Conservation (phyloP, 1,140 invertebrate species). For the Luehdorfia chinensis region DNA sequence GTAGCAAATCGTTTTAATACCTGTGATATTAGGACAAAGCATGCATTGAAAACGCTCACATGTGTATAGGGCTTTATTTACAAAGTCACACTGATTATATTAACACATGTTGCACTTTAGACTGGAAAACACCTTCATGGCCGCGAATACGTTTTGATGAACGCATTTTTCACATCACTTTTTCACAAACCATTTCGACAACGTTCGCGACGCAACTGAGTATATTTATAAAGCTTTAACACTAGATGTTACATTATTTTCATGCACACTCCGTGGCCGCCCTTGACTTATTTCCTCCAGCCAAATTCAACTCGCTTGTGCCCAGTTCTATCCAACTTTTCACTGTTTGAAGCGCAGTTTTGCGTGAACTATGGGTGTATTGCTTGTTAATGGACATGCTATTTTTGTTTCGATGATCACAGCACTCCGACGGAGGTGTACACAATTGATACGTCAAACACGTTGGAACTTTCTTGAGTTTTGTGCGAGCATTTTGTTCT, state of each 20-base stretch:
- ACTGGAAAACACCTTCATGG: not conserved
- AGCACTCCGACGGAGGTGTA: not conserved
- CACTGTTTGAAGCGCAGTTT: not conserved
- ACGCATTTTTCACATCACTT: constrained; percentile 7
- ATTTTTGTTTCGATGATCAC: constrained; percentile 12
- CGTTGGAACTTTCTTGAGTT: constrained; percentile 3
- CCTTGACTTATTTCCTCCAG: constrained; percentile 42
- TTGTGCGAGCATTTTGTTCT: too few species aligned
- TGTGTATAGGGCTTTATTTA: constrained; percentile 1
- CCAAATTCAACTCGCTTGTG: not conserved
- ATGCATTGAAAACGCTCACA: not conserved
- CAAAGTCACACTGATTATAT: not conserved
- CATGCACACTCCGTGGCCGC: constrained; percentile 42
- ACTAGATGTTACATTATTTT: constrained; percentile 58
- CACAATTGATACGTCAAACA: constrained; percentile 1
- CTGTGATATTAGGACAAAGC: not conserved
- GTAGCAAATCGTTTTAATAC: too few species aligned
- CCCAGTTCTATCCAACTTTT: not conserved
- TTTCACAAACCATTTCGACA: constrained; percentile 20
- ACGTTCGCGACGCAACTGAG: constrained; percentile 43
- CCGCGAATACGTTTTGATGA: not conserved
- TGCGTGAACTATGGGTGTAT: not conserved
- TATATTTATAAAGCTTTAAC: constrained; percentile 64
- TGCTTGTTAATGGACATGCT: not conserved
- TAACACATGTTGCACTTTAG: not conserved